Conservation (phyloP, 1,140 invertebrate species). For the Berghia stephanieae region DNA sequence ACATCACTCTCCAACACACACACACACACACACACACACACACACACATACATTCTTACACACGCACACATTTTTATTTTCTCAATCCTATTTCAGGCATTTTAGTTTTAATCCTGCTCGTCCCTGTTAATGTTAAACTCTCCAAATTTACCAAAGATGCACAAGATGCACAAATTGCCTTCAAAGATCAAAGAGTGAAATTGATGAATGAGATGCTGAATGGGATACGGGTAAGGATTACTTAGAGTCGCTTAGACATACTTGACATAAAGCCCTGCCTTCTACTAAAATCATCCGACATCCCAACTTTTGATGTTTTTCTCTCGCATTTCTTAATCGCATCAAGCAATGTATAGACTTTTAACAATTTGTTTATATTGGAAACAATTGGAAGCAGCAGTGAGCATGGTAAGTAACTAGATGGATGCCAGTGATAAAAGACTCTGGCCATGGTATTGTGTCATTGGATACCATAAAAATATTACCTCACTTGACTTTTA, state of each 20-base stretch:
- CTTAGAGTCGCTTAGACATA: too few species aligned
- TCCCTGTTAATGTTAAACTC: slow-evolving; percentile 20
- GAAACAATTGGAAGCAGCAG: too few species aligned
- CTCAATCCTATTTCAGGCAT: slow-evolving; percentile 71
- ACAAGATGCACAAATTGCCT: slow-evolving; percentile 42
- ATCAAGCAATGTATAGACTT: background rate
- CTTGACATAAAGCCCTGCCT: too few species aligned
- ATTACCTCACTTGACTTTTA: too few species aligned
- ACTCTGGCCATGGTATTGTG: too few species aligned
- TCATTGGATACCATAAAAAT: too few species aligned
- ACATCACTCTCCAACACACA: too few species aligned
- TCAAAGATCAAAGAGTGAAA: slow-evolving; percentile 71
- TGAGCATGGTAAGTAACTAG: too few species aligned
- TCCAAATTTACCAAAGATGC: slow-evolving; percentile 20
- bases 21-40: too few species aligned
- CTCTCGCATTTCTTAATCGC: background rate
- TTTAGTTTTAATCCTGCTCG: slow-evolving; percentile 74
- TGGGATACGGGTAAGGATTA: slow-evolving; percentile 63
- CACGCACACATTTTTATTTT: background rate
- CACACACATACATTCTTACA: too few species aligned
- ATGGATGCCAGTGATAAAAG: too few species aligned
- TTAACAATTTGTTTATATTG: too few species aligned
- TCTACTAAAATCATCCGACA: background rate
- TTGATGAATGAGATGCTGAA: slow-evolving; percentile 63
- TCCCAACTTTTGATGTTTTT: background rate